These are phyloP conservation scores for Hesperophylax magnus DNA, from an alignment of 1,140 invertebrate genomes.

Conservation along the genomic window DNA sequence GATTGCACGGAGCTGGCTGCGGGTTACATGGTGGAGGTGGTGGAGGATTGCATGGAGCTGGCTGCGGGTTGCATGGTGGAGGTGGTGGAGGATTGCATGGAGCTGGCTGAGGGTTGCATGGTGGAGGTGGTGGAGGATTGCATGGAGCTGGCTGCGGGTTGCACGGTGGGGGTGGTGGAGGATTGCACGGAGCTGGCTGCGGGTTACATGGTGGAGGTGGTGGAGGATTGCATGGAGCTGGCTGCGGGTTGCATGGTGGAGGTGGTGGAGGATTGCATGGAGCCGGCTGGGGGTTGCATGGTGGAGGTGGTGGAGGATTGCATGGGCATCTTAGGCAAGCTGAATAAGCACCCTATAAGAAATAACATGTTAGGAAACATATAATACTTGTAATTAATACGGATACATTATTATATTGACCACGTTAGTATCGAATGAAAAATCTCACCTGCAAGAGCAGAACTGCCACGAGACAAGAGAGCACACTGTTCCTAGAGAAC, in stretches of 20 bases:
- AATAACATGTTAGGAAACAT: too few species aligned
- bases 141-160: background rate
- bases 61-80: background rate
- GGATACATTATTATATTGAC: too few species aligned
- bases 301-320: background rate
- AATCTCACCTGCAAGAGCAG: background rate
- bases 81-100: background rate
- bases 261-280: background rate
- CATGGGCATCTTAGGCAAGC: background rate
- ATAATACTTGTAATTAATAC: too few species aligned
- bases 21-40: too few species aligned
- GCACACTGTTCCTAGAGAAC: background rate
- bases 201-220: background rate
- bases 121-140: background rate
- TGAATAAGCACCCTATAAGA: background rate
- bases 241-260: background rate
- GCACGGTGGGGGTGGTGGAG: conserved; percentile 4
- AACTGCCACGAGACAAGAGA: background rate
- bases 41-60: too few species aligned
- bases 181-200: background rate
- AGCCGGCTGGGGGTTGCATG: background rate
- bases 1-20: too few species aligned
- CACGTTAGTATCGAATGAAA: background rate
- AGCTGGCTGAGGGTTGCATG: background rate
- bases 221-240: background rate